These are phyloP conservation scores for Ruditapes philippinarum DNA, from an alignment of 1,140 invertebrate genomes.

Conservation along the genomic window DNA sequence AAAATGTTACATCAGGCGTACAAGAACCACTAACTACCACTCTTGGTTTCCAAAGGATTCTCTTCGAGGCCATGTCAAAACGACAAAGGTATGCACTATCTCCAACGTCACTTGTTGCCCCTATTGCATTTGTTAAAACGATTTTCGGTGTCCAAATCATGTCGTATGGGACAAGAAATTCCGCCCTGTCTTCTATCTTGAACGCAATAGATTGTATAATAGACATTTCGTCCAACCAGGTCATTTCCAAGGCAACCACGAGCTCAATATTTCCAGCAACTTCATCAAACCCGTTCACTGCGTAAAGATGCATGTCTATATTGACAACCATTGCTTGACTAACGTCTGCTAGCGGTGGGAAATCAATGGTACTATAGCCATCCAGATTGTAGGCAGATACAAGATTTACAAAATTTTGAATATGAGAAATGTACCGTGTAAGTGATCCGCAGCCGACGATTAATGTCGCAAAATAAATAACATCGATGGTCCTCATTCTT, in stretches of 20 bases:
- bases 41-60: constrained; percentile 59
- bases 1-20: constrained; percentile 61
- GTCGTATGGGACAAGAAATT: constrained; percentile 53
- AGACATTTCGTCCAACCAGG: constrained; percentile 62
- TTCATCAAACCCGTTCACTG: constrained; percentile 67
- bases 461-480: background rate
- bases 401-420: constrained; percentile 60
- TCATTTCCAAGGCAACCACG: constrained; percentile 57
- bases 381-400: constrained; percentile 44
- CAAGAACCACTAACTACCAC: constrained; percentile 57
- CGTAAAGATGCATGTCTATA: constrained; percentile 20
- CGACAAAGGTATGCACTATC: constrained; percentile 45
- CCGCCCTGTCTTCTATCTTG: background rate
- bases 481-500: background rate
- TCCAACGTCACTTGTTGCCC: constrained; percentile 43
- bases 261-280: constrained; percentile 66
- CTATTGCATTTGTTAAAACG: constrained; percentile 56
- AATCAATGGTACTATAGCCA: constrained; percentile 39
- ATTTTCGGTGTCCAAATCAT: constrained; percentile 65
- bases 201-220: constrained; percentile 37
- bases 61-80: constrained; percentile 9
- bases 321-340: constrained; percentile 41
- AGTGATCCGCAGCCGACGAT: background rate
- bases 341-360: constrained; percentile 2
- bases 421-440: constrained; percentile 44